phyloP scores from a whole-genome alignment of 2,888 invertebrate genomes.

The Nymphalis c-album region DNA sequence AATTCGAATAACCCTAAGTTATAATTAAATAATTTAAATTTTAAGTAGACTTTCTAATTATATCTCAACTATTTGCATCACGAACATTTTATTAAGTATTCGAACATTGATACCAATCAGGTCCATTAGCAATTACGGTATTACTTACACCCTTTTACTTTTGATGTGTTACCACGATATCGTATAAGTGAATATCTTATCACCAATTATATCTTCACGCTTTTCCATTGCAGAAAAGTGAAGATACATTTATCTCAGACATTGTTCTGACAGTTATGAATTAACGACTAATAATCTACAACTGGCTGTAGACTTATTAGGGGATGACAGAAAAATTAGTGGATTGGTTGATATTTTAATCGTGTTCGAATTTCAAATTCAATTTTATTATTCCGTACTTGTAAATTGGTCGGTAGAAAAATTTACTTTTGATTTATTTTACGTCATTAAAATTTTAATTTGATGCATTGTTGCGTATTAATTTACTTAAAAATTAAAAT shows the following conservation, averaged over 20 bases:
- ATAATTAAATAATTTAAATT: too few species aligned
- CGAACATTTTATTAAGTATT: neutral
- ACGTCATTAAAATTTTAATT: too few species aligned
- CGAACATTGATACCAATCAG: slow-evolving; percentile 6
- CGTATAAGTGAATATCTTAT: slow-evolving; percentile 27
- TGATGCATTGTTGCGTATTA: too few species aligned
- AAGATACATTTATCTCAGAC: neutral
- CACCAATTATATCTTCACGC: slow-evolving; percentile 31
- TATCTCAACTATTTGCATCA: neutral
- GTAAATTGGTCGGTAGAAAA: too few species aligned
- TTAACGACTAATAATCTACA: neutral
- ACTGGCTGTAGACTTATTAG: neutral
- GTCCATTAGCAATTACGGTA: slow-evolving; percentile 6
- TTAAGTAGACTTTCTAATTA: too few species aligned
- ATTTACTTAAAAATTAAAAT: too few species aligned
- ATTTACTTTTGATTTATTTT: too few species aligned
- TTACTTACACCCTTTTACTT: slow-evolving; percentile 30
- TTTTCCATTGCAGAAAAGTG: slow-evolving; percentile 27
- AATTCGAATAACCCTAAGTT: too few species aligned
- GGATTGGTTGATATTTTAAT: neutral
- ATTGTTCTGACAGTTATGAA: neutral
- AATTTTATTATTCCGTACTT: too few species aligned
- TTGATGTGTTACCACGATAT: slow-evolving; percentile 19
- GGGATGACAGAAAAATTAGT: neutral
- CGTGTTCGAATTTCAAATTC: neutral